Percentiles rank a stretch among this genome's conserved stretches.
Conservation (phyloP, 2,113 vertebrate species). For the Eudyptes chrysolophus region DNA sequence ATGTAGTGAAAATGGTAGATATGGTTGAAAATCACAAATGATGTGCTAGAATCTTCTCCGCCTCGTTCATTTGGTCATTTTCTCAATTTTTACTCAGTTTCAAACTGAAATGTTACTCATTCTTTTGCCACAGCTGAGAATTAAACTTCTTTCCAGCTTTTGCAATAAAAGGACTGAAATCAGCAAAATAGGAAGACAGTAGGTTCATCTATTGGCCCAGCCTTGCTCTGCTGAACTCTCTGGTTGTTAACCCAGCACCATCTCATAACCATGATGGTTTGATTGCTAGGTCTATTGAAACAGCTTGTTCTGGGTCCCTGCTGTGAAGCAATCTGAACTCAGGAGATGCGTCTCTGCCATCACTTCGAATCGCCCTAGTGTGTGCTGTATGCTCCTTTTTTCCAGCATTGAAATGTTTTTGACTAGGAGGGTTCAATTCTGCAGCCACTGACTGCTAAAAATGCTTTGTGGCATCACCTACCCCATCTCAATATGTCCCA, state of each 20-base stretch:
- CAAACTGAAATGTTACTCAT: not conserved
- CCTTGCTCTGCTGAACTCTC: not conserved
- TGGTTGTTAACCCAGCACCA: not conserved
- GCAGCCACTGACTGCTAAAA: not conserved
- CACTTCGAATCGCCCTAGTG: not conserved
- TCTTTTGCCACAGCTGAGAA: not conserved
- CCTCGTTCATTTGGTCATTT: not conserved
- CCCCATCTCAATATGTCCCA: not conserved
- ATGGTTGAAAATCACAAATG: not conserved
- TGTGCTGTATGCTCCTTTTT: not conserved
- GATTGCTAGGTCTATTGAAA: not conserved
- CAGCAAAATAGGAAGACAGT: not conserved
- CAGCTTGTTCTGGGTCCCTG: not conserved
- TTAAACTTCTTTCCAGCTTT: not conserved
- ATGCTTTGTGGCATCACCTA: not conserved
- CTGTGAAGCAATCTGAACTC: not conserved
- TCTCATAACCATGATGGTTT: not conserved
- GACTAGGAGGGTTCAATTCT: not conserved
- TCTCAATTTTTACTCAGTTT: not conserved
- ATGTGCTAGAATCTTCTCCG: not conserved
- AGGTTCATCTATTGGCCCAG: not conserved
- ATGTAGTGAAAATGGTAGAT: not conserved
- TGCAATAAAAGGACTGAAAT: not conserved
- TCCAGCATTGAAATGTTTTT: not conserved
- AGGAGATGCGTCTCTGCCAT: not conserved